Percentiles rank a stretch among this genome's conserved stretches.
Evolutionary conservation across 1,140 invertebrate species (phyloP).

Genomic region (Laupala kohalensis): DNA sequence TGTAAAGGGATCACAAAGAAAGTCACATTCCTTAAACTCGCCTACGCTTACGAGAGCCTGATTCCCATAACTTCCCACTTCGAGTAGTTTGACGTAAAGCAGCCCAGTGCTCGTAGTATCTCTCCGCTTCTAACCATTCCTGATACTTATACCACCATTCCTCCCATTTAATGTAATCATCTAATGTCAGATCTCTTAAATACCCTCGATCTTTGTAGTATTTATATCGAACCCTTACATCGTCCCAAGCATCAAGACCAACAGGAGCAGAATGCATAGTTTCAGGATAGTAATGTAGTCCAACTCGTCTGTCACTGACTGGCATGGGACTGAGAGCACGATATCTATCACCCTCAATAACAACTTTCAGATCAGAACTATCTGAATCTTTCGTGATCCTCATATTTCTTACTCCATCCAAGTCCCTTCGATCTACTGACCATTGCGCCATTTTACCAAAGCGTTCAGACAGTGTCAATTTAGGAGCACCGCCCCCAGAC

Average conservation of each 20-base stretch:
- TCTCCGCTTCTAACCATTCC: conserved; percentile 75
- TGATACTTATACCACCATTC: conserved; percentile 90
- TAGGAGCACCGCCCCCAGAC: conserved; percentile 31
- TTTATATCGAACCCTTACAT: conserved; percentile 68
- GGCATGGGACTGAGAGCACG: conserved; percentile 14
- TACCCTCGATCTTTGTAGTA: conserved; percentile 78
- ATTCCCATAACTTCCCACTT: conserved; percentile 1
- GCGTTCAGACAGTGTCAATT: conserved; percentile 59
- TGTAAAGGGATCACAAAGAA: no score
- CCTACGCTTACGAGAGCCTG: neutral
- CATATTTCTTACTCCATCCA: conserved; percentile 55
- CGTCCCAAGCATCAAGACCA: conserved; percentile 66
- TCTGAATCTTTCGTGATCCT: conserved; percentile 58
- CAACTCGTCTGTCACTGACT: conserved; percentile 8
- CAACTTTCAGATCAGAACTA: conserved; percentile 54
- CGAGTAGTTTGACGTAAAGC: conserved; percentile 23
- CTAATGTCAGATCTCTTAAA: conserved; percentile 55
- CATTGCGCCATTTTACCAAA: conserved; percentile 85
- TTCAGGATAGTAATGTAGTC: conserved; percentile 54
- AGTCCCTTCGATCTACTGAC: conserved; percentile 58
- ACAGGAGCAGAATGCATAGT: conserved; percentile 44
- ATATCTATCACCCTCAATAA: conserved; percentile 43
- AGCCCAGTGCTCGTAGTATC: conserved; percentile 63
- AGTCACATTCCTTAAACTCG: neutral
- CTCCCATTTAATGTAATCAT: conserved; percentile 84